Base-by-base conservation (phyloP, 1,140 invertebrate species). In the Drosophila grimshawi region DNA sequence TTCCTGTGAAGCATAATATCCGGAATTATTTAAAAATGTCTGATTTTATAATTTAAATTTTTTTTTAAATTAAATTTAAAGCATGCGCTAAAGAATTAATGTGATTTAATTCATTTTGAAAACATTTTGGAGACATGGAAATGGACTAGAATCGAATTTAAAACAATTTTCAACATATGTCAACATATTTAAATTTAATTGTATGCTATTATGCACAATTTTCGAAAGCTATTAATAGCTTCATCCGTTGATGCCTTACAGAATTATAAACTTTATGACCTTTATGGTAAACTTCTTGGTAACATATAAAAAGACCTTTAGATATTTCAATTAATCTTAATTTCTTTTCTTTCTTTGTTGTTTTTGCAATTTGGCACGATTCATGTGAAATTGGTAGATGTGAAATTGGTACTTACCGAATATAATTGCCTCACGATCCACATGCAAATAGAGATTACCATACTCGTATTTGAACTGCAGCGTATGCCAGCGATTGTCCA, bases 401-500 rank as follows among this genome's bases (percentile, higher is more conserved):
- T 19, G 19, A 19, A 19, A 37, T 35, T 19, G 19, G 19, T 19
- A 91, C 91, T 78, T 77, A 91, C 88, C 85, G 75, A 92, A 91
- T 69, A 92, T 86, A 64, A 71, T 89, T 49, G 89, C 74, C 68
- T 75, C 82, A 63, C 81, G 76, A 89, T 93, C 91, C 73, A 93
- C 88, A 66, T 92, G 83, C 53, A 96, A 92, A 2, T 94, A 95
- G 7, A 96, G 93, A 92, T 95, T 95, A 2, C 95, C 95, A 33
- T 95, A 93, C 74, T 94, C 93, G 78, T 94, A 92, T 65, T 92
- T 83, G 67, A 93, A 92, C 71, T 92, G 82, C 35, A 93, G 71
- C 52, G 91, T 93, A 92, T 97, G 96, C 97, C 97, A 97, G 78
- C 93, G 94, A 93, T 97, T 97, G 93, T 97, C 95, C 8, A 97